Evolutionary conservation across 1,140 invertebrate genomes (phyloP), one percentile per base, ranked within the genome.

Genomic region (Drosophila neocordata): DNA sequence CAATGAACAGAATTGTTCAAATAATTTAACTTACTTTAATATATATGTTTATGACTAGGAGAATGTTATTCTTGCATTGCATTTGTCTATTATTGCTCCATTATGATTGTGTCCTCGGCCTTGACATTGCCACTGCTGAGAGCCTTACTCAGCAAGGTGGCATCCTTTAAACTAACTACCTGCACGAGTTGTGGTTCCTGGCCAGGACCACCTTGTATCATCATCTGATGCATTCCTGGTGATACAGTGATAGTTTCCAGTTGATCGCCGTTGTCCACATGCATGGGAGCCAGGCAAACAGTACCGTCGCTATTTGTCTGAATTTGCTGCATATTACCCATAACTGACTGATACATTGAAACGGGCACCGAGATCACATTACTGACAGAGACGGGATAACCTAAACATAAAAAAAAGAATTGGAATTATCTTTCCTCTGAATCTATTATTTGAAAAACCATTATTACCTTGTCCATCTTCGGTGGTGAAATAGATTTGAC

Each of bases 361-460:
- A 99, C 97, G 53, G 98, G 98, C 68, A 99, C 96, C 38, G 97
- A 98, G 80, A 99, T 98, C 92, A 99, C 98, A 48, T 98, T 97
- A 84, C 96, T 97, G 69, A 98, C 97, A 65, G 96, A 96, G 57
- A 97, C 95, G 15, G 95, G 96, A 94, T 95, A 97, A 59, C 95
- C 95, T 95, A 31, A 6, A 6, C 4, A 1, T 5, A 31, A 61
- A 93, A 38, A 20, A 1, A 48, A 9, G n/a, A n/a, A n/a, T n/a
- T n/a, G n/a, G n/a, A n/a, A n/a, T n/a, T n/a, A n/a, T n/a, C n/a
- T n/a, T n/a, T n/a, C n/a, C n/a, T n/a, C n/a, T n/a, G n/a, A n/a
- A n/a, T n/a, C n/a, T n/a, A n/a, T n/a, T n/a, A n/a, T n/a, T n/a
- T n/a, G n/a, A n/a, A n/a, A n/a, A n/a, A n/a, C n/a, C n/a, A n/a